Base-by-base conservation (phyloP, 1,140 invertebrate genomes). In the Grapholita molesta region DNA sequence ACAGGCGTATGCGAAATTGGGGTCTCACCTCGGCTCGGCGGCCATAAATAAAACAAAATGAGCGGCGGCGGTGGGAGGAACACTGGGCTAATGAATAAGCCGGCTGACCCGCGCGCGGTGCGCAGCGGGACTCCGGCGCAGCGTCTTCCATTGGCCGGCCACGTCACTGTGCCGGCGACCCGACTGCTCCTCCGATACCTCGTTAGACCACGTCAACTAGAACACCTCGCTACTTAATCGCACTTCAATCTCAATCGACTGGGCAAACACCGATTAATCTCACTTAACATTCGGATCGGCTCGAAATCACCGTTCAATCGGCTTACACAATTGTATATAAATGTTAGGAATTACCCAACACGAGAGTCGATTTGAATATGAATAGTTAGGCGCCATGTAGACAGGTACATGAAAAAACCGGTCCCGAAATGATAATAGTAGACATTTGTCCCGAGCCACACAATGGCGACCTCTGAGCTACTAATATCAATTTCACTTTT, bases 21-120 rank as follows among this genome's bases (percentile, higher is more conserved):
- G 85, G 87, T 89, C 86, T 91, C 87, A 89, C 87, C 89, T 89
- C 84, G 79, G 64, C 76, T 79, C 79, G 79, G 76, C 83, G 79
- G 83, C 80, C 83, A 86, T 90, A 91, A 91, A 91, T 90, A 91
- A 91, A 89, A 82, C 82, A 89, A 91, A 89, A 91, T 85, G 80
- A 87, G 75, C 77, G 80, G 76, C 76, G 76, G 72, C 74, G 76
- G 87, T 89, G 89, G 87, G 87, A 87, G 87, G 85, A 88, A 83
- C 87, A 75, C 53, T 66, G 80, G 79, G 74, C 84, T 91, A 91
- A 91, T 91, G 89, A 88, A 89, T 88, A 88, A 85, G 80, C 82
- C 80, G 84, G 78, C 76, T 79, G 76, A 84, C 81, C 79, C 80
- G 74, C 71, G 77, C 69, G 25, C n/a, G 18, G 9, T 12, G 32